Evolutionary conservation across 1,140 invertebrate species (phyloP), one percentile per base, ranked within the genome.

Genomic region (Aphidius gifuensis): DNA sequence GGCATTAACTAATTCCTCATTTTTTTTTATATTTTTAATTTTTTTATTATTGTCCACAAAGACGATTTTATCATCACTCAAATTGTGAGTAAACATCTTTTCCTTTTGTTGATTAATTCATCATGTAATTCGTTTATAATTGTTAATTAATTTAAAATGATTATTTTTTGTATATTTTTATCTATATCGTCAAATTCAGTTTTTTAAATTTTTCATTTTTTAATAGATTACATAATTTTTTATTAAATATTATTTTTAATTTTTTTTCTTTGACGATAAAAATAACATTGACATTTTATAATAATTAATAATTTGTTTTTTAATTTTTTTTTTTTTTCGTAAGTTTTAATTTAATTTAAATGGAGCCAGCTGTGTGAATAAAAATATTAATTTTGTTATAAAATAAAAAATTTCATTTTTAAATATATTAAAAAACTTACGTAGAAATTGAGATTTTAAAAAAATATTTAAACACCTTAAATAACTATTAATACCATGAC

Each of bases 41-140:
- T 42, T 48, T 40, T 57, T 48, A 64, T 67, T 67, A 65, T 65
- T 67, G 66, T 67, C 66, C 66, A 67, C 59, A 60, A 64, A 64
- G 57, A 64, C 58, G 63, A 45, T 51, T 61, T 58, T 60, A 51
- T 64, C 21, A 57, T 32, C 23, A 32, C 23, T 32, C 23, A 32
- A 32, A 3, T 32, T 3, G 23, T 32, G 23, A 32, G 4, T 32
- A 32, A 32, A 32, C 23, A 32, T 32, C 23, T 32, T 32, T 32
- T 32, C 23, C 23, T 32, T 32, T 32, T 32, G 23, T 32, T 32
- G 2, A 32, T 32, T 32, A 32, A 32, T 32, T 32, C 2, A 32
- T 32, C 4, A 32, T 32, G 23, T 32, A 32, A 32, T 32, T 32
- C 23, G 23, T 32, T 32, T 32, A 32, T 32, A 32, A 32, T 32